Evolutionary conservation across 2,797 vertebrate species (phyloP), one percentile per base, ranked within the genome.

Genomic region (Saxicola maurus): DNA sequence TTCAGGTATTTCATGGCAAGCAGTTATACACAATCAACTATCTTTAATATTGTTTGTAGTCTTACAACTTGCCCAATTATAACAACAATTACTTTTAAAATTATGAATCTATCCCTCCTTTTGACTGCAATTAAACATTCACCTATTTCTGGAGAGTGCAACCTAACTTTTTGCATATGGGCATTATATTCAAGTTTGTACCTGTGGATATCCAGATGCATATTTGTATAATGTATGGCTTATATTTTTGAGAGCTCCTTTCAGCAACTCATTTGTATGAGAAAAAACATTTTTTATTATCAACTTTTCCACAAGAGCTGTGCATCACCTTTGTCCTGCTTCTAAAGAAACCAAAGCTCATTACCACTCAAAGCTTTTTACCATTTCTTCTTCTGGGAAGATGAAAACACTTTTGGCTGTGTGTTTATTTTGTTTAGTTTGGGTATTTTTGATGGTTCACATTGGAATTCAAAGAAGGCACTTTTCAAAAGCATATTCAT

Each of bases 1-100:
- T 86, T 91, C 77, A 89, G n/a, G 30, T 85, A 24, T 82, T 89
- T 92, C 60, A 79, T 62, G 30, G 66, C 17, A 92, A 56, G 28
- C 74, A 62, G 24, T 60, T 57, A 49, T 11, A 61, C 35, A 89
- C 43, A 27, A 27, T 19, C 5, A 83, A 33, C 40, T 79, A 6
- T 37, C 80, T 84, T 74, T 45, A 80, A 85, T 71, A 71, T 42
- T 85, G 38, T 15, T 87, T 59, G 25, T 79, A 35, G 38, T 69
- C 27, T 82, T 93, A 83, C 40, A 85, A 75, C 46, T 75, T 16
- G 27, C 28, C 17, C 23, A 48, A 35, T 52, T 73, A 33, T 13
- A 72, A n/a, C n/a, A 79, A 53, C 3, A 74, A 48, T 60, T 83
- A 65, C 49, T 86, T 72, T 79, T 35, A 56, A 72, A 21, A 38